Conservation (phyloP, 2,888 invertebrate species). For the Vannuccia rotundouncinata region DNA sequence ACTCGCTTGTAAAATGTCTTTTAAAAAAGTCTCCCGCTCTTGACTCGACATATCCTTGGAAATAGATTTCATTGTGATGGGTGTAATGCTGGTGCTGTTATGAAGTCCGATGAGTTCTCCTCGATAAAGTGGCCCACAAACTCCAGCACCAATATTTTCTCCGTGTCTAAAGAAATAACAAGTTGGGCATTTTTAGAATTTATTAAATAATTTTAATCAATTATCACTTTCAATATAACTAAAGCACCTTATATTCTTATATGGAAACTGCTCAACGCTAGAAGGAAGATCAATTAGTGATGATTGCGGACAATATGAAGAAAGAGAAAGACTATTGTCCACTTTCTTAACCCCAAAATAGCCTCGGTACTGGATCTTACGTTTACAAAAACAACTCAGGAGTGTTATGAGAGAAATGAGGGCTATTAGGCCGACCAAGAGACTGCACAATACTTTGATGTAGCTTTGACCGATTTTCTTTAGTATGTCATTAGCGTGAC, state of each 20-base stretch:
- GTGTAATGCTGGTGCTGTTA: slow-evolving; percentile 58
- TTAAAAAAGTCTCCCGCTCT: slow-evolving; percentile 80
- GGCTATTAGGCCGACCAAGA: not conserved
- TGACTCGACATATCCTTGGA: slow-evolving; percentile 86
- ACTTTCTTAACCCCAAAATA: not conserved
- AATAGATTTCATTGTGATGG: slow-evolving; percentile 84
- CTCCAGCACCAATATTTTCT: slow-evolving; percentile 61
- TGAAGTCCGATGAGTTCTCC: slow-evolving; percentile 67
- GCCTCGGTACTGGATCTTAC: not conserved
- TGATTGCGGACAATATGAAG: too few species aligned
- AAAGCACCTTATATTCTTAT: too few species aligned
- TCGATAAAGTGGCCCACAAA: slow-evolving; percentile 93
- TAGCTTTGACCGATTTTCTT: too few species aligned
- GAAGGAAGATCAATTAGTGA: too few species aligned
- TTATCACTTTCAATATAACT: too few species aligned
- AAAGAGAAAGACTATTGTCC: slow-evolving; percentile 19
- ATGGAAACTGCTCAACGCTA: too few species aligned
- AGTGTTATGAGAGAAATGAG: not conserved
- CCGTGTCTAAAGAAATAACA: slow-evolving; percentile 42
- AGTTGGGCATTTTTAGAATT: too few species aligned
- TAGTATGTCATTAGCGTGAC: too few species aligned
- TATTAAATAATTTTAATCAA: too few species aligned
- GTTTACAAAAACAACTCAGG: not conserved
- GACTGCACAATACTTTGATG: too few species aligned
- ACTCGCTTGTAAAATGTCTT: slow-evolving; percentile 87